A percentile compares a stretch with the other conserved stretches of the same genome.
Conservation (phyloP, 2,797 vertebrate species). For the Fistularia commersonii region DNA sequence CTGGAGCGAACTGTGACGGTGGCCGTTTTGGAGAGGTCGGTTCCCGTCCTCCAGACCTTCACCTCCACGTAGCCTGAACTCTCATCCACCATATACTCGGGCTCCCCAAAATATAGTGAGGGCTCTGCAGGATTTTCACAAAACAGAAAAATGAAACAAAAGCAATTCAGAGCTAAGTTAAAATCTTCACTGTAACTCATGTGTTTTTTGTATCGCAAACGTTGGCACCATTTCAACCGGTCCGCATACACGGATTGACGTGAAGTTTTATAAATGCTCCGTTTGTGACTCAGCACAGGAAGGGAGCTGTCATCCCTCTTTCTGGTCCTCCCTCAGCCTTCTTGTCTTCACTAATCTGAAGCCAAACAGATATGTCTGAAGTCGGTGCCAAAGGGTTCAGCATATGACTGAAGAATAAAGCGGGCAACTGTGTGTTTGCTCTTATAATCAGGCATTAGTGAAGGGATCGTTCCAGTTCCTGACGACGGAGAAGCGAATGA, state of each 20-base stretch:
- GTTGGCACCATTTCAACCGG: no score
- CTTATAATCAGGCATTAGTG: conserved; percentile 16
- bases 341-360: conserved; percentile 33
- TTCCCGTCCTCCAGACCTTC: conserved; percentile 82
- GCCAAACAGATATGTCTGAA: conserved; percentile 60
- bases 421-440: conserved; percentile 27
- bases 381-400: conserved; percentile 45
- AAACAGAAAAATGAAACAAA: neutral
- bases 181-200: no score
- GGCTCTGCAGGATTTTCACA: conserved; percentile 68
- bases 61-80: conserved; percentile 82
- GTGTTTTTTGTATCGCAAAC: no score
- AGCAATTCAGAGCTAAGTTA: neutral
- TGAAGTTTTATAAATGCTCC: conserved; percentile 29
- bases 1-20: conserved; percentile 79
- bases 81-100: conserved; percentile 78
- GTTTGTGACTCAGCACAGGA: conserved; percentile 58
- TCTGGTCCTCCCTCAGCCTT: conserved; percentile 35
- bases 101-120: conserved; percentile 79
- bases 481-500: conserved; percentile 60
- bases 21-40: conserved; percentile 82
- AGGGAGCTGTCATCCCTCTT: conserved; percentile 57
- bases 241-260: conserved; percentile 2
- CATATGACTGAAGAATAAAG: conserved; percentile 50
- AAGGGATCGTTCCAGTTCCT: conserved; percentile 40